Conservation (phyloP, 2,888 invertebrate species). For the Elysia crispata region DNA sequence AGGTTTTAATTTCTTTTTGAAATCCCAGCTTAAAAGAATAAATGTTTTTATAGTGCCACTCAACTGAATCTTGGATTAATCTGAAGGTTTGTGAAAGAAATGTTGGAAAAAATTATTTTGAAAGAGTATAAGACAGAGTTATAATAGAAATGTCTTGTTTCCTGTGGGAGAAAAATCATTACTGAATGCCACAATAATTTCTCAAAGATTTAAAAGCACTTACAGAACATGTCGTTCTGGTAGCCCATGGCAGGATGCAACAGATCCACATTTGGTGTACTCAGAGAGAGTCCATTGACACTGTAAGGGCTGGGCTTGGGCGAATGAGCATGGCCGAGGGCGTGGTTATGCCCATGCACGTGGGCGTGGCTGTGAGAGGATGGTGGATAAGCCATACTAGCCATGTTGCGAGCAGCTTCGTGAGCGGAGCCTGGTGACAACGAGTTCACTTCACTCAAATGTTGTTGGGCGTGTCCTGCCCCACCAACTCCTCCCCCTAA, state of each 20-base stretch:
- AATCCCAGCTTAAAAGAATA: no score
- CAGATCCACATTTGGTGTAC: constrained; percentile 83
- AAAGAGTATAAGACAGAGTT: no score
- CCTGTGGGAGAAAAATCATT: no score
- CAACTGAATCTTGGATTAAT: no score
- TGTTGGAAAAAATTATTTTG: no score
- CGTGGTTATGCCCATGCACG: constrained; percentile 36
- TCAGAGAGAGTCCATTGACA: constrained; percentile 72
- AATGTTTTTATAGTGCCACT: no score
- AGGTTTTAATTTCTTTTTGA: no score
- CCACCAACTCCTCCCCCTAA: no score
- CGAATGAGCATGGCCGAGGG: constrained; percentile 49
- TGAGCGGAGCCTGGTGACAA: constrained; percentile 29
- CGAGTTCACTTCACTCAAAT: constrained; percentile 22
- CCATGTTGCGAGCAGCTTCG: constrained; percentile 39
- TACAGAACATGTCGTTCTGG: constrained; percentile 75
- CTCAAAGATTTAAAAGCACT: background rate
- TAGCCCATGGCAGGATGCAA: constrained; percentile 84
- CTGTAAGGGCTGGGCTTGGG: constrained; percentile 70
- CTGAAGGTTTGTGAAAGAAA: no score
- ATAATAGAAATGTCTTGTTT: no score
- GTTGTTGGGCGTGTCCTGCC: background rate
- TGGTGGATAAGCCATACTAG: constrained; percentile 45
- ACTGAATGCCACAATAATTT: no score
- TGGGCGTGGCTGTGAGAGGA: constrained; percentile 38